Conservation (phyloP, 2,113 vertebrate genomes). For the Ellobius talpinus region DNA sequence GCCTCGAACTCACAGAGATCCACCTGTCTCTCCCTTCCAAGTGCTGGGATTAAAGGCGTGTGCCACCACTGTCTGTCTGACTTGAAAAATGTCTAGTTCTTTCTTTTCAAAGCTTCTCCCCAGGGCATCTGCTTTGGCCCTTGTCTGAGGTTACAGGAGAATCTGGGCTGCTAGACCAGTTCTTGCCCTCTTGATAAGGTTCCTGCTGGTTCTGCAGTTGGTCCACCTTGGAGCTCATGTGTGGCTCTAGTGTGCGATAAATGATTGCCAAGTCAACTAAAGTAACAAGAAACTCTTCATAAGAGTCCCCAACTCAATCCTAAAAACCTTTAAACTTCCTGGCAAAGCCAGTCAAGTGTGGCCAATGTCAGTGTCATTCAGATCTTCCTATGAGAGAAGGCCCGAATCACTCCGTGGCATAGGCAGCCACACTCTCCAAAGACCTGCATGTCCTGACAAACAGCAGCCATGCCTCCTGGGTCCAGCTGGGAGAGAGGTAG, state of each 20-base stretch:
- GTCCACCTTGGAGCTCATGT: not conserved
- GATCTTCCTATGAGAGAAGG: not conserved
- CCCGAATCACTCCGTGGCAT: not conserved
- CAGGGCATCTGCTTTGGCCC: not conserved
- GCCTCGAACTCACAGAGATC: not conserved
- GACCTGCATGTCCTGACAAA: not conserved
- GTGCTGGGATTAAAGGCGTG: not conserved
- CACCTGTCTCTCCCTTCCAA: not conserved
- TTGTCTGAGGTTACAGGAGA: not conserved
- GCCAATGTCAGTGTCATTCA: too few species aligned
- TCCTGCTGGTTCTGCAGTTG: not conserved
- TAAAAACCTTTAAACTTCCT: not conserved
- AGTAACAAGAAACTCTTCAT: not conserved
- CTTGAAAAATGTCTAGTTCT: not conserved
- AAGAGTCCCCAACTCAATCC: not conserved
- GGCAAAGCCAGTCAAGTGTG: not conserved
- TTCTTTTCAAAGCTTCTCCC: not conserved
- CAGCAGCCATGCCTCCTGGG: not conserved
- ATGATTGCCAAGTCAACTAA: not conserved
- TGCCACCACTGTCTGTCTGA: not conserved
- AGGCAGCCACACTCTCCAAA: not conserved
- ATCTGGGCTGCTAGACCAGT: not conserved
- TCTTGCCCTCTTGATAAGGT: not conserved
- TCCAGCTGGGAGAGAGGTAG: not conserved
- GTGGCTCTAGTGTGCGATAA: not conserved